A percentile compares a stretch with the other conserved stretches of the same genome.
Evolutionary conservation across 1,140 invertebrate species (phyloP).

Genomic region (Liolophura sinensis): DNA sequence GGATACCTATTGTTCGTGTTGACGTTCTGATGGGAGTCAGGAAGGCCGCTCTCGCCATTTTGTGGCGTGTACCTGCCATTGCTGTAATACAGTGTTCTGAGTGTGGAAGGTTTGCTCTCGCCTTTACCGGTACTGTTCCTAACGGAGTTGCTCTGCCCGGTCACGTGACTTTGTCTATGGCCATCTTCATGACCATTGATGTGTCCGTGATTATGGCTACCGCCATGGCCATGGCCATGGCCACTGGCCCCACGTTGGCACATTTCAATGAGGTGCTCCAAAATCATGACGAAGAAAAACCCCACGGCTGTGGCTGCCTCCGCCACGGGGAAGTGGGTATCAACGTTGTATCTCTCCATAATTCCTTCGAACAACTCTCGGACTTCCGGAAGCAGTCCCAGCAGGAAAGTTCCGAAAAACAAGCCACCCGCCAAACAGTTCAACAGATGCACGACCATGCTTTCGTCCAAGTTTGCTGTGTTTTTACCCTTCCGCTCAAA

Average conservation of each 20-base stretch:
- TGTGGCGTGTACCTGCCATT: neutral
- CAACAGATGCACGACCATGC: conserved; percentile 22
- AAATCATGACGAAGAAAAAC: conserved; percentile 65
- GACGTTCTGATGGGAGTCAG: neutral
- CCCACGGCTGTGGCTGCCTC: conserved; percentile 65
- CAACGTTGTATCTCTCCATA: conserved; percentile 44
- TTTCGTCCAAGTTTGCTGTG: neutral
- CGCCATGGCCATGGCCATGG: neutral
- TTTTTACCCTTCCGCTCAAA: conserved; percentile 3
- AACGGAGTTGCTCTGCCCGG: too few relatives aligned
- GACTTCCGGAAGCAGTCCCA: conserved; percentile 66
- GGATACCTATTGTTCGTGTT: neutral
- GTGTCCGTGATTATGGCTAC: neutral
- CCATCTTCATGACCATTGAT: neutral
- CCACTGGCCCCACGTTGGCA: conserved; percentile 11
- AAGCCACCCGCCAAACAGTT: conserved; percentile 65
- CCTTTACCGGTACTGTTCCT: neutral
- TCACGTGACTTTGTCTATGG: neutral
- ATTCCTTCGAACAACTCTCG: conserved; percentile 51
- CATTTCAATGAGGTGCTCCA: conserved; percentile 63
- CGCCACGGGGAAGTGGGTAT: conserved; percentile 61
- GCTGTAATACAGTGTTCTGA: neutral
- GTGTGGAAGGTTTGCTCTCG: neutral
- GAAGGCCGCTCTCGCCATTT: neutral
- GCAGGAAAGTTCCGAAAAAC: conserved; percentile 64